Evolutionary conservation across 2,797 vertebrate genomes (phyloP), one percentile per base, ranked within the genome.

Genomic region (Phalloptychus januarius): DNA sequence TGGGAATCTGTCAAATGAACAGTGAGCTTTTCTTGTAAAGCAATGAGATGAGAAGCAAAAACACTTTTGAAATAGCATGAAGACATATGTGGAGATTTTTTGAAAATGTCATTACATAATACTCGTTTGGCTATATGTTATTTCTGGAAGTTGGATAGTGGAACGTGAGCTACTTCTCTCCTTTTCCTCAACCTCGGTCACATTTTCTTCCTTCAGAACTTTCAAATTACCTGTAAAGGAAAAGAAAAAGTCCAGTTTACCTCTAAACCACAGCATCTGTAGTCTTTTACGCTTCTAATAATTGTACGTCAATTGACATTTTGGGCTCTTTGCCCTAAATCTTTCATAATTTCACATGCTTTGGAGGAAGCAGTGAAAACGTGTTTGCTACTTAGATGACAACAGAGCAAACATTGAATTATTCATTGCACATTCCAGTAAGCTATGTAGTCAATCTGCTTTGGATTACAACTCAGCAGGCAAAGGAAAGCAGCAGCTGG

Each of bases 31-130:
- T 84, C 89, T 92, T 91, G 88, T 84, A 18, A 76, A 82, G 82
- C 81, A 85, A 92, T 90, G 81, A 85, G 84, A 85, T 70, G 83
- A 87, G 87, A 85, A 75, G 82, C 81, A 50, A 48, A 75, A 83
- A 83, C 65, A 74, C 77, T 82, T 79, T 52, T 72, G 42, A 78
- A 85, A 87, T 79, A 73, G 56, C 63, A 28, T 56, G 76, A 78
- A 74, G 31, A 70, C 87, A 77, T 81, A 33, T 77, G 76, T 58
- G 52, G 28, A 77, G 75, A 67, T 77, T 72, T 87, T 90, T 88
- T 74, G 2, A 69, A 91, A 93, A 93, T 93, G 91, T 88, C 86
- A 89, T 54, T 74, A 72, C 38, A 46, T 89, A 81, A 85, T 85
- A 79, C 82, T 85, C 80, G 67, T 70, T 36, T 52, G 77, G 87